Evolutionary conservation across 1,140 invertebrate genomes (phyloP), one percentile per base, ranked within the genome.

Genomic region (Aphelenchoides avenae): DNA sequence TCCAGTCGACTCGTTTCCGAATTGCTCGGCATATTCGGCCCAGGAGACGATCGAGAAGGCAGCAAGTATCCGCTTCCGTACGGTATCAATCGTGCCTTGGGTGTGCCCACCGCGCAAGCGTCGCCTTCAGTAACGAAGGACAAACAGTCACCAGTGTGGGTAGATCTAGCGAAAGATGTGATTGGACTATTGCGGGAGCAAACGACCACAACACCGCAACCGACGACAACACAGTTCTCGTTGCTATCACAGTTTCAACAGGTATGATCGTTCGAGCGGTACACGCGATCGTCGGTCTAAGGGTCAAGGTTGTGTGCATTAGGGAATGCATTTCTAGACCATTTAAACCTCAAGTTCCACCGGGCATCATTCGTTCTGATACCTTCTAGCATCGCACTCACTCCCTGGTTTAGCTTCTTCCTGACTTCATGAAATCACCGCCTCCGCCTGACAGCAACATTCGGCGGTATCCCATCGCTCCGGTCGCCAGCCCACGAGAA

Each of bases 161-260:
- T 34, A 9, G 22, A 13, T 27, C 26, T 62, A 11, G 60, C 60
- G 2, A 47, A 59, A 36, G 60, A 66, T 13, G 41, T 62, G 7
- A 51, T 62, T 44, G 41, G 37, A 11, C n/a, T 62, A 1, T 57
- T 62, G 31, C 40, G 33, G 0, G 37, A 30, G 18, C 24, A 30
- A 20, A 27, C 43, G 24, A 29, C 42, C 2, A 58, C 60, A n/a
- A 65, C 61, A 3, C n/a, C 60, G 3, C 31, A 57, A 0, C 47
- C 59, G 1, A 59, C 57, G 2, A 64, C 24, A 18, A 48, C 30
- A 7, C 24, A 22, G 20, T 18, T 53, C 11, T 58, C 30, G 15
- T 54, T 57, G 26, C 3, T 20, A 4, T 22, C 18, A 60, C 51
- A 2, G 52, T 22, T 36, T 3, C 52, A 22, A 15, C 36, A 56